phyloP scores from a whole-genome alignment of 2,797 vertebrate species.

The Anguilla megastoma region DNA sequence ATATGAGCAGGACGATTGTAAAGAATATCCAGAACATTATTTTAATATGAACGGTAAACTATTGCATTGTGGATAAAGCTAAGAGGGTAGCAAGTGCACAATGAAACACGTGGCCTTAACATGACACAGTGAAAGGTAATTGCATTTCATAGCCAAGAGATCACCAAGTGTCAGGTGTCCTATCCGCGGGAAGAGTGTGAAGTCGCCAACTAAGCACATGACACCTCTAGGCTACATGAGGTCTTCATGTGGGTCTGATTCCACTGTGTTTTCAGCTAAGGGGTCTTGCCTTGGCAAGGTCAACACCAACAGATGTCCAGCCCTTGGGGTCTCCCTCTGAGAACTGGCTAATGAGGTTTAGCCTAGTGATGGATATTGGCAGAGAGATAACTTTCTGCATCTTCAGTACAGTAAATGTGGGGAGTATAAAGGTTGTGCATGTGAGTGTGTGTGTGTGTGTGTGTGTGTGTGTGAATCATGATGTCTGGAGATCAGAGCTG shows the following conservation, averaged over 20 bases:
- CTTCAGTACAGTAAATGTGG: conserved; percentile 22
- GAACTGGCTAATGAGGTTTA: conserved; percentile 52
- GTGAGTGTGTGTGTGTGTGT: not conserved
- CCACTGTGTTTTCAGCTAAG: not conserved
- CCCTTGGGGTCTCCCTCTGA: conserved; percentile 53
- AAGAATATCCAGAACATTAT: not conserved
- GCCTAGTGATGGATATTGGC: not conserved
- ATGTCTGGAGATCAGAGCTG: not conserved
- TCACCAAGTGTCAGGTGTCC: not conserved
- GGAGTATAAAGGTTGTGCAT: conserved; percentile 25
- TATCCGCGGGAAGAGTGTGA: not conserved
- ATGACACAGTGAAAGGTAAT: not conserved
- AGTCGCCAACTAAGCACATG: not conserved
- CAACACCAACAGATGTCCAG: conserved; percentile 49
- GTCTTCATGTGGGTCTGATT: not conserved
- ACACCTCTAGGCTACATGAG: not conserved
- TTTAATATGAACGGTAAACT: not conserved
- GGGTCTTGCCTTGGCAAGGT: conserved; percentile 48
- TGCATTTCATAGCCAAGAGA: not conserved
- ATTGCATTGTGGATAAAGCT: not conserved
- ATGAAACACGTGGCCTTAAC: not conserved
- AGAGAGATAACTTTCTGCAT: conserved; percentile 7
- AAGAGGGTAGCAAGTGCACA: not conserved
- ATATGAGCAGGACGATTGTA: no score
- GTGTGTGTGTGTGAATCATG: not conserved